Base-by-base conservation (phyloP, 2,113 vertebrate species). In the Telmatochromis sp. region DNA sequence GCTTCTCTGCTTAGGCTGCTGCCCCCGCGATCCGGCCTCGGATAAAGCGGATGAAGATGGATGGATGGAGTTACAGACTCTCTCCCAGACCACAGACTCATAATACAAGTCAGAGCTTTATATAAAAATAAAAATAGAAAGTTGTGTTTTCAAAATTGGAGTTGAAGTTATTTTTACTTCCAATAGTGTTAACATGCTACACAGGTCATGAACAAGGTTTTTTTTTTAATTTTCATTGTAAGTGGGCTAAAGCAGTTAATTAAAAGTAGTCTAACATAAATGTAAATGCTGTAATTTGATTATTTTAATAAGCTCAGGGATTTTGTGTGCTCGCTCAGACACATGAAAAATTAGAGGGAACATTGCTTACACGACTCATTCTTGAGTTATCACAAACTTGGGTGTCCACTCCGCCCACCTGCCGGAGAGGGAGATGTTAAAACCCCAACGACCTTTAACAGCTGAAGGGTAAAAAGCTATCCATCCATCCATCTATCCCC, bases 161-260 rank as follows among this genome's bases (percentile, higher is more conserved):
- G 53, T 7, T 23, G 0, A 54, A 11, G n/a, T 54, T 12, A 54
- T 54, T 54, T 54, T 12, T 23, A 7, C 6, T 12, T 54, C 53
- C 53, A 23, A 0, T 1, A 54, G 10, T 54, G 53, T 54, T 3
- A 54, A 54, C 53, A 54, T 23, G 0, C 53, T 54, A 0, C 47
- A 10, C 51, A 54, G 53, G 21, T 23, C 53, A 55, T 3, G 53
- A 55, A 13, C 53, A 55, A 23, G 53, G 0, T 54, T 54, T 1
- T 7, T 12, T 23, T 54, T 0, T 54, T 0, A 21, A 7, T 23
- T 4, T 55, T 55, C 21, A 23, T 23, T 13, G 11, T 55, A 13
- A 55, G 4, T 55, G 53, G 21, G 53, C 11, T 55, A 23, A 13
- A 55, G 53, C 53, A 55, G 6, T 3, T 55, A 13, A 13, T 55